These are phyloP conservation scores for Synergus japonicus DNA, from an alignment of 2,888 invertebrate species.

Conservation along the genomic window DNA sequence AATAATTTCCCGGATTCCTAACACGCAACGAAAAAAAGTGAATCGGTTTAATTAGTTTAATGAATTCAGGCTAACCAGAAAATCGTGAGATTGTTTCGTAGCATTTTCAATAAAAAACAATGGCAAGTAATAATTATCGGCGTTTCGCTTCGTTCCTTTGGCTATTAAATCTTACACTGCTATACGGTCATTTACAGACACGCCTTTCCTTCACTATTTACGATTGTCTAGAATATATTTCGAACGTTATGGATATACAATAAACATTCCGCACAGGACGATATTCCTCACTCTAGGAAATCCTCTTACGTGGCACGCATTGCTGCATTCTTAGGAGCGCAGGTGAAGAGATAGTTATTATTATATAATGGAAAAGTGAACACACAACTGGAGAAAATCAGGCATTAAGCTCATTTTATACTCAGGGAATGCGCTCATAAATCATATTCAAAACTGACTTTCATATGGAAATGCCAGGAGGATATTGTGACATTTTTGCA, in stretches of 20 bases:
- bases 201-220: slow-evolving; percentile 46
- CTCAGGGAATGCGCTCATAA: slow-evolving; percentile 15
- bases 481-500: background rate
- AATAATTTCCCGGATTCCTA: background rate
- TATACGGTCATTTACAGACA: slow-evolving; percentile 48
- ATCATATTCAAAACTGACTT: slow-evolving; percentile 33
- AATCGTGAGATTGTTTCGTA: slow-evolving; percentile 19
- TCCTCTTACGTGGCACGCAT: slow-evolving; percentile 25
- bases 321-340: background rate
- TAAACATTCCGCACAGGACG: slow-evolving; percentile 38
- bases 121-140: slow-evolving; percentile 27
- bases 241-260: slow-evolving; percentile 41
- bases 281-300: slow-evolving; percentile 27
- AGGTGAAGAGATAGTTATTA: slow-evolving; percentile 14
- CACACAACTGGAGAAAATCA: slow-evolving; percentile 28
- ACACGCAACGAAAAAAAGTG: background rate
- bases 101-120: slow-evolving; percentile 31
- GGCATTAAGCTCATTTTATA: slow-evolving; percentile 14
- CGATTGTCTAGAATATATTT: slow-evolving; percentile 44
- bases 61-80: slow-evolving; percentile 15
- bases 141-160: slow-evolving; percentile 47
- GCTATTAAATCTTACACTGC: slow-evolving; percentile 51
- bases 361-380: slow-evolving; percentile 40
- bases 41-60: background rate
- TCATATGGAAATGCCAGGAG: background rate